Evolutionary conservation across 2,113 vertebrate species (phyloP).

Genomic region (Hippocampus comes): DNA sequence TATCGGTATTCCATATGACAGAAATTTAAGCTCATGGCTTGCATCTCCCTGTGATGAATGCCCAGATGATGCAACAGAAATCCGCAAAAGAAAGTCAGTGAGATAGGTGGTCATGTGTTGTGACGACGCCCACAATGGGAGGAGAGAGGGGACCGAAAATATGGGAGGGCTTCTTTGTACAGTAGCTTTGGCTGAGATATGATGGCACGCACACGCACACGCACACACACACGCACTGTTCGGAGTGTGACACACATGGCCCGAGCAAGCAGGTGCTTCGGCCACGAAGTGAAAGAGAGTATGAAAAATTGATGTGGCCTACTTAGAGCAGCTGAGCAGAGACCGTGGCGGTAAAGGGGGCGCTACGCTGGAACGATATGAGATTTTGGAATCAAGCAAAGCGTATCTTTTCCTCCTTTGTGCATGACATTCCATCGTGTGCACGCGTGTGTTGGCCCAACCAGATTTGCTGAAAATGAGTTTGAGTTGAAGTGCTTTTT

Average conservation of each 20-base stretch:
- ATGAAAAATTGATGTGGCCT: constrained; percentile 69
- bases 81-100: constrained; percentile 1
- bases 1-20: constrained; percentile 8
- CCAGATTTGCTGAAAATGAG: not conserved
- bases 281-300: constrained; percentile 51
- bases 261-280: constrained; percentile 48
- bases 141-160: not conserved
- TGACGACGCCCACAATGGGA: constrained; percentile 1
- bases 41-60: constrained; percentile 12
- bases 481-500: not conserved
- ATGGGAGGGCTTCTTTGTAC: constrained; percentile 15
- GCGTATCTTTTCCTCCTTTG: constrained; percentile 25
- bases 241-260: constrained; percentile 25
- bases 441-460: constrained; percentile 11
- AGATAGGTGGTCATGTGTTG: constrained; percentile 28
- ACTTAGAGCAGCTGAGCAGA: constrained; percentile 64
- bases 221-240: not conserved
- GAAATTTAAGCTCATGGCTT: constrained; percentile 19
- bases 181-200: constrained; percentile 6
- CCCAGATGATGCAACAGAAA: constrained; percentile 20
- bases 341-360: constrained; percentile 33
- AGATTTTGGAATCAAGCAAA: constrained; percentile 49
- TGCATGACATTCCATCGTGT: constrained; percentile 45
- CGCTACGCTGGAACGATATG: constrained; percentile 50
- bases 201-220: constrained; percentile 1